These are phyloP conservation scores for Thymallus thymallus DNA, from an alignment of 2,113 vertebrate species.

Conservation along the genomic window DNA sequence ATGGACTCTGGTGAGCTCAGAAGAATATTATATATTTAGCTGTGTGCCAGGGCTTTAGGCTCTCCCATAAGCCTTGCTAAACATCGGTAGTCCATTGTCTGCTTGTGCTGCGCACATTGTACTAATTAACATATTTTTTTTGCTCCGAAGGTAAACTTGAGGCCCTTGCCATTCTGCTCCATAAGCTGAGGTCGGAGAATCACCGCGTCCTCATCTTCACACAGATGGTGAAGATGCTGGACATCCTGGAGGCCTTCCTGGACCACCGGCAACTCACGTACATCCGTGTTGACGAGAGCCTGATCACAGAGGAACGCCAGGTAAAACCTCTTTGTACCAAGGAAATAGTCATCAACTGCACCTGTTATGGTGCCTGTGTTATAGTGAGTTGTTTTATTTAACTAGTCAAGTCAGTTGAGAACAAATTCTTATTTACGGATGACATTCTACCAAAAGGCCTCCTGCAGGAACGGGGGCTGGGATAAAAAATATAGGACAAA, in stretches of 20 bases:
- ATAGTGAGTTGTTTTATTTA: neutral
- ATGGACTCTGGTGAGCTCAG: constrained; percentile 85
- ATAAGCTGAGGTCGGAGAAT: constrained; percentile 86
- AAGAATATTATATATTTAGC: neutral
- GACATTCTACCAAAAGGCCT: no score
- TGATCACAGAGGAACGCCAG: constrained; percentile 84
- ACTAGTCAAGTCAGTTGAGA: no score
- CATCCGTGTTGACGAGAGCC: constrained; percentile 89
- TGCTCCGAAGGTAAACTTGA: constrained; percentile 88
- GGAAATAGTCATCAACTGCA: neutral
- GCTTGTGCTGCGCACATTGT: neutral
- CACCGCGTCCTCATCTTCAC: constrained; percentile 91
- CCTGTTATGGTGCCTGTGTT: neutral
- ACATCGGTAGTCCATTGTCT: neutral
- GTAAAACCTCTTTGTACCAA: constrained; percentile 55
- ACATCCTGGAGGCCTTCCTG: constrained; percentile 84
- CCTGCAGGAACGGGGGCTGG: no score
- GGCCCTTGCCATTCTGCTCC: constrained; percentile 88
- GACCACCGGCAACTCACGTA: constrained; percentile 88
- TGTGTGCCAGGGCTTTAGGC: neutral
- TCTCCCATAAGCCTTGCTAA: neutral
- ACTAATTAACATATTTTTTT: neutral
- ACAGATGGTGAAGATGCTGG: constrained; percentile 82
- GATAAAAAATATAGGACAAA: no score
- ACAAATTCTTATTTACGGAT: no score